phyloP scores from a whole-genome alignment of 1,140 invertebrate species.

The Apocrypta bakeri region DNA sequence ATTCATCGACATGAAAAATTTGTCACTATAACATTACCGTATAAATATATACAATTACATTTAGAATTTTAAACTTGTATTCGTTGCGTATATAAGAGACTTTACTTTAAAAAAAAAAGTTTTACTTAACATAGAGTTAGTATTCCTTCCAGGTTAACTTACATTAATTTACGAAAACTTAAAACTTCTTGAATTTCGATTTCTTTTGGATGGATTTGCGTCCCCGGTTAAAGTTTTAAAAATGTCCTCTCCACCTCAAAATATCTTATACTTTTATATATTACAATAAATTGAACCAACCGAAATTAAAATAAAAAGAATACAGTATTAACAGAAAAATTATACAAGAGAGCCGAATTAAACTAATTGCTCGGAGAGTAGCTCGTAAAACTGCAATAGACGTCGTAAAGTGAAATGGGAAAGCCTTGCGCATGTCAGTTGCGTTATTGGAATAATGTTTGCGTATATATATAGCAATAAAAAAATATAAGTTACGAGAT shows the following conservation, averaged over 20 bases:
- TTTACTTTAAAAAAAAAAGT: too few species aligned
- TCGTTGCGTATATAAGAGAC: neutral
- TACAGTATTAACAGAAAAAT: too few species aligned
- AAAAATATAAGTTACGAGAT: conserved; percentile 49
- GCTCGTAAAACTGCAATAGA: neutral
- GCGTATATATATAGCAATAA: neutral
- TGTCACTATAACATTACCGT: neutral
- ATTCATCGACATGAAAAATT: neutral
- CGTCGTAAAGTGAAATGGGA: neutral
- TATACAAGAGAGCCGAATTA: neutral
- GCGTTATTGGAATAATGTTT: neutral
- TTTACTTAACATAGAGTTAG: neutral
- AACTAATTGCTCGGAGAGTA: neutral
- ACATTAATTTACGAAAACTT: neutral
- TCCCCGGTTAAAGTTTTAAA: too few species aligned
- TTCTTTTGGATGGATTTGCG: too few species aligned
- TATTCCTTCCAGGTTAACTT: neutral
- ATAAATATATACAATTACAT: neutral
- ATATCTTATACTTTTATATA: too few species aligned
- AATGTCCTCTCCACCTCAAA: too few species aligned
- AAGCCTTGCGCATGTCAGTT: neutral
- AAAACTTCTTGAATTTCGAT: too few species aligned
- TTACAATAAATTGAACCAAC: too few species aligned
- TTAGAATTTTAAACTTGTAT: neutral
- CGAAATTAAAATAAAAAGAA: too few species aligned